Conservation (phyloP, 2,888 invertebrate species). For the Tanypteryx hageni region DNA sequence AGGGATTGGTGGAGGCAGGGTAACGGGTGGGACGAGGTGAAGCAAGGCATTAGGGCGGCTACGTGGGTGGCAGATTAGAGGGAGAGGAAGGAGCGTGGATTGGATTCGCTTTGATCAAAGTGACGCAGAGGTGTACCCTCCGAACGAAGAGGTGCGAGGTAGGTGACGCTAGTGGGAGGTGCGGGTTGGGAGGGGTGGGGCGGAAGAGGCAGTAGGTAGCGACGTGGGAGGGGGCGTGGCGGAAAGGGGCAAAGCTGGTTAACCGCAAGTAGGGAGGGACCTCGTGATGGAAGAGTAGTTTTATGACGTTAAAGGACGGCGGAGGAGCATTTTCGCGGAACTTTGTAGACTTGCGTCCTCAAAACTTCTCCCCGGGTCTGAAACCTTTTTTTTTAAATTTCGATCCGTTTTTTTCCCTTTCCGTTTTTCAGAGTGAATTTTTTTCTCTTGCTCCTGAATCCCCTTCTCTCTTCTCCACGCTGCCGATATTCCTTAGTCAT, state of each 20-base stretch:
- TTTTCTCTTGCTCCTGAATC: neutral
- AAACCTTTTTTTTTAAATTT: neutral
- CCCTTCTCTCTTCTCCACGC: neutral
- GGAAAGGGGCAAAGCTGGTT: neutral
- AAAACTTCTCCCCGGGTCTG: neutral
- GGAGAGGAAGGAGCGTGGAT: neutral
- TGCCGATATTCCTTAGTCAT: constrained; percentile 56
- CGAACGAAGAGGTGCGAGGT: constrained; percentile 24
- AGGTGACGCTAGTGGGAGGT: neutral
- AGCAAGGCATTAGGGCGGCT: neutral
- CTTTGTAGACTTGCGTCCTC: neutral
- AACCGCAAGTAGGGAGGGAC: neutral
- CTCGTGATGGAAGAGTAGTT: neutral
- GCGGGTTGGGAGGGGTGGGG: neutral
- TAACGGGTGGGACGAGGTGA: neutral
- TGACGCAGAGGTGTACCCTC: constrained; percentile 23
- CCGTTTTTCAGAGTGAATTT: neutral
- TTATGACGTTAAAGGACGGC: neutral
- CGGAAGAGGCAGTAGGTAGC: neutral
- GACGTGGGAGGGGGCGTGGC: neutral
- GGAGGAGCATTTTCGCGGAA: neutral
- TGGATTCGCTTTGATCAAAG: constrained; percentile 62
- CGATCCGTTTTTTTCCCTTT: neutral
- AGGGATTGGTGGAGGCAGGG: neutral
- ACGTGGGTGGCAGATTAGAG: constrained; percentile 54